Evolutionary conservation across 1,140 invertebrate species (phyloP).

Genomic region (Goniozus legneri): DNA sequence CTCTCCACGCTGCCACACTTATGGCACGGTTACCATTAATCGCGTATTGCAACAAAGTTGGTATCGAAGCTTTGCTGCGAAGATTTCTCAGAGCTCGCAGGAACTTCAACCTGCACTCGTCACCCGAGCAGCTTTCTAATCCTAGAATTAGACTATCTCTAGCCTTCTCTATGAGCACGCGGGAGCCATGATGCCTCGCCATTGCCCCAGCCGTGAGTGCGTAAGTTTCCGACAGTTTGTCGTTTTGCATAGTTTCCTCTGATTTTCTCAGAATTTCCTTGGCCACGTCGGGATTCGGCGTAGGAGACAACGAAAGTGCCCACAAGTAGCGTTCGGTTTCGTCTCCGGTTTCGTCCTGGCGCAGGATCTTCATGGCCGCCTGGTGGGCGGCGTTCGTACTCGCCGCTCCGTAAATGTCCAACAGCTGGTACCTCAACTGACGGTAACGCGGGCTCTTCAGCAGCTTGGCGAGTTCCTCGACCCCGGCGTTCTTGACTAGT

Average conservation of each 20-base stretch:
- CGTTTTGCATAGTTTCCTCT: slow-evolving; percentile 52
- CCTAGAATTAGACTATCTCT: slow-evolving; percentile 52
- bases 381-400: slow-evolving; percentile 66
- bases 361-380: slow-evolving; percentile 64
- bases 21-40: slow-evolving; percentile 52
- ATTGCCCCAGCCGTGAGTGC: slow-evolving; percentile 64
- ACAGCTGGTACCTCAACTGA: slow-evolving; percentile 58
- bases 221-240: slow-evolving; percentile 63
- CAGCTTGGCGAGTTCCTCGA: slow-evolving; percentile 59
- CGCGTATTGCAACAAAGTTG: slow-evolving; percentile 57
- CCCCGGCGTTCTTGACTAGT: slow-evolving; percentile 53
- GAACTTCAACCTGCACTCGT: slow-evolving; percentile 60
- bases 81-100: slow-evolving; percentile 69
- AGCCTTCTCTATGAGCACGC: slow-evolving; percentile 45
- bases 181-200: slow-evolving; percentile 48
- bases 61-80: slow-evolving; percentile 56
- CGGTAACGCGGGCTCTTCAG: slow-evolving; percentile 52
- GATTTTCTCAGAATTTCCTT: slow-evolving; percentile 58
- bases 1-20: slow-evolving; percentile 64
- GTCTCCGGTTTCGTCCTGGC: slow-evolving; percentile 60
- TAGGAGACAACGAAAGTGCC: slow-evolving; percentile 61
- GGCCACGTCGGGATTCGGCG: slow-evolving; percentile 54
- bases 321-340: slow-evolving; percentile 71
- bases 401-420: slow-evolving; percentile 67
- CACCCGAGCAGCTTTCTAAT: slow-evolving; percentile 56